Evolutionary conservation across 2,888 invertebrate genomes (phyloP).

Genomic region (Epirrhoe tristata): DNA sequence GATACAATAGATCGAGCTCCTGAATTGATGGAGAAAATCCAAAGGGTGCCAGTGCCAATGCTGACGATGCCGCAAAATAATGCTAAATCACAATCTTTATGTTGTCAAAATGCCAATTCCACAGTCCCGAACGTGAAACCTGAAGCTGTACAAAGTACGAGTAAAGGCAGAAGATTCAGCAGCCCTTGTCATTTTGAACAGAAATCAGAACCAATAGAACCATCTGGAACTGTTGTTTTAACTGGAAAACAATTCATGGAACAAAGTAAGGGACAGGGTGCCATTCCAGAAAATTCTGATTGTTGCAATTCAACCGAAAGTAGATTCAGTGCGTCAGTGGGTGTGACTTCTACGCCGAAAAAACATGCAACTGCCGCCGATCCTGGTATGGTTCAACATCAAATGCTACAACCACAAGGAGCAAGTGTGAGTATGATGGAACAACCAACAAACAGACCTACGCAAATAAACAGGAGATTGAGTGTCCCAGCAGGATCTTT

Average conservation of each 20-base stretch:
- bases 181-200: conserved; percentile 4
- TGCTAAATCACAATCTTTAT: not conserved
- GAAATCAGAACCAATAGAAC: conserved; percentile 5
- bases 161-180: conserved; percentile 23
- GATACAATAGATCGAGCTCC: conserved; percentile 56
- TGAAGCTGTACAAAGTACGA: conserved; percentile 11
- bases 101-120: conserved; percentile 13
- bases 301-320: conserved; percentile 9
- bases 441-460: conserved; percentile 15
- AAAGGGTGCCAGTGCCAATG: conserved; percentile 55
- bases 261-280: conserved; percentile 2
- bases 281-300: not conserved
- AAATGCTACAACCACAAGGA: conserved; percentile 11
- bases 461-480: conserved; percentile 18
- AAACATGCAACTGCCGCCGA: not conserved
- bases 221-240: not conserved
- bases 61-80: conserved; percentile 33
- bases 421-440: conserved; percentile 19
- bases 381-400: conserved; percentile 13
- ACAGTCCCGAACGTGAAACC: conserved; percentile 2
- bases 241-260: conserved; percentile 10
- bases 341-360: conserved; percentile 18
- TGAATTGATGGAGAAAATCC: conserved; percentile 61
- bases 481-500: conserved; percentile 16
- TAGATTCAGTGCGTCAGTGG: conserved; percentile 8